Base-by-base conservation (phyloP, 2,888 invertebrate genomes). In the Poecilobothrus nobilitatus region DNA sequence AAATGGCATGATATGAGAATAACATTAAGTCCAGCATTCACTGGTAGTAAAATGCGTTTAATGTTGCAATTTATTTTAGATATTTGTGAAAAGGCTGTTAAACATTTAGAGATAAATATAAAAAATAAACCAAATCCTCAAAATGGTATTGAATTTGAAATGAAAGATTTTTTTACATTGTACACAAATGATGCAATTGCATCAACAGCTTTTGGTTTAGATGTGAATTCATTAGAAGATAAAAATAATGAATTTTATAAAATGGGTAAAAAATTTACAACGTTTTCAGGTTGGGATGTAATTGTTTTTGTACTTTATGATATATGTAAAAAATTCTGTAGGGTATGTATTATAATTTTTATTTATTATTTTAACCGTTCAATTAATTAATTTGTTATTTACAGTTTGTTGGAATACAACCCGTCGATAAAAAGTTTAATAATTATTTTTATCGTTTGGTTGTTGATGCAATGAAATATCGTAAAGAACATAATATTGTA, bases 171-270 rank as follows among this genome's bases (percentile, higher is more conserved):
- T 10, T 78, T 77, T 65, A 74, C 77, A 12, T 76, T 75, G 61
- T 80, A 75, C 67, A 76, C 78, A 9, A 83, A 79, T 66, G 84
- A 84, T 73, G 81, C 81, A 0, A 83, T 84, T 15, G 84, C 83
- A 0, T 79, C 82, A 0, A 77, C 80, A 18, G 84, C 83, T 0
- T 84, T 83, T 72, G 84, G 84, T 1, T 73, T 84, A 3, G 77
- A 76, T 70, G 81, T 86, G 3, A 82, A 88, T 75, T 87, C 88
- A 0, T 79, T 85, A 18, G 75, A 76, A 9, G 81, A 87, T 0
- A 78, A 77, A 44, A 74, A 85, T 8, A 86, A 87, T 72, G 77
- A 84, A 44, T 88, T 88, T 76, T 87, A 83, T 70, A 69, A 74
- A 7, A 84, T 82, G 76, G 86, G 85, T 1, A 83, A 82, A 71